Base-by-base conservation (phyloP, 2,888 invertebrate species). In the Mythimna impura region DNA sequence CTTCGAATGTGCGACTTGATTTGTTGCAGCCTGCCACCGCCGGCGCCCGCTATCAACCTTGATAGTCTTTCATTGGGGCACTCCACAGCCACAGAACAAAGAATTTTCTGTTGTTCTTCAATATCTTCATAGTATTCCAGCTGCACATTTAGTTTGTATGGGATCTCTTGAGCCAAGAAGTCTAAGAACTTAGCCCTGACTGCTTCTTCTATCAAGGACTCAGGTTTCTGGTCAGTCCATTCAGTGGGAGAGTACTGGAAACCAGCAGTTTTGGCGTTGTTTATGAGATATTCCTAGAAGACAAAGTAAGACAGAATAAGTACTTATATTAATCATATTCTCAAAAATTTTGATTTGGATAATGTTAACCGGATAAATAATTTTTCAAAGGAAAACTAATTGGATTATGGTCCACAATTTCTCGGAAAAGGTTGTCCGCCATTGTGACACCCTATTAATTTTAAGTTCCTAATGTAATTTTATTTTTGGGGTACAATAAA, bases 131-230 rank as follows among this genome's bases (percentile, higher is more conserved):
- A 97, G 89, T 97, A 97, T 90, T 98, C 98, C 22, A 99, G 89
- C 65, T 95, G 88, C 10, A 97, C 96, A 76, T 96, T 94, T 6
- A 99, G 90, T 57, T 93, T 96, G 89, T 99, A 99, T 0, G 99
- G 99, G 60, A 99, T 97, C 95, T 99, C 99, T 83, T 98, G 97
- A 0, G 98, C 97, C 60, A 99, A 93, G 89, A 97, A 97, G 89
- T 99, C 98, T 75, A 99, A 92, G 57, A 99, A 96, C 84, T 98
- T 98, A 2, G 99, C 98, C 86, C 98, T 97, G 0, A 99, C 98
- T 71, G 98, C 97, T 84, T 97, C 97, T 66, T 97, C 95, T 75
- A 98, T 97, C 36, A 99, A 91, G 10, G 96, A 94, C 86, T 97
- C 97, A 0, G 98, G 97, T 22, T 96, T 94, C 88, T 98, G 98